Evolutionary conservation across 2,113 vertebrate species (phyloP).

Genomic region (Sebastes fasciatus): DNA sequence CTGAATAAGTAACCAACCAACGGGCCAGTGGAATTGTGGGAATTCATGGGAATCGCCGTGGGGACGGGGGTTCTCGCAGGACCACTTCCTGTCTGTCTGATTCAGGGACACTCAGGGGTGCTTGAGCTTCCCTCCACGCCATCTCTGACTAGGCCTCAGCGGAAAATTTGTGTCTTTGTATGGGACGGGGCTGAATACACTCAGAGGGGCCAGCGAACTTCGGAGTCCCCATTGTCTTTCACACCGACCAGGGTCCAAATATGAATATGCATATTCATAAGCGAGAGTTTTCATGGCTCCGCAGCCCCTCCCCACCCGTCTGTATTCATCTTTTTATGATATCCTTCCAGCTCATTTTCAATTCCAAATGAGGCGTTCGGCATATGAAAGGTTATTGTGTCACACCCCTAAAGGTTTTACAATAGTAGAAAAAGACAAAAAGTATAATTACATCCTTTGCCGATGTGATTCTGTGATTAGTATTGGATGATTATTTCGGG

Average conservation of each 20-base stretch:
- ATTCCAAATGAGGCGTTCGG: conserved; percentile 73
- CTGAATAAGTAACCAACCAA: conserved; percentile 84
- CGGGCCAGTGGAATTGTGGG: conserved; percentile 80
- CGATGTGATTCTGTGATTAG: conserved; percentile 89
- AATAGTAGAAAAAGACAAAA: conserved; percentile 86
- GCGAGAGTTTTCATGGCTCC: conserved; percentile 61
- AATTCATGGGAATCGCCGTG: conserved; percentile 84
- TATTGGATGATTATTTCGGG: conserved; percentile 83
- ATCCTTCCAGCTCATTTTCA: conserved; percentile 76
- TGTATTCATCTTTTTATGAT: conserved; percentile 80
- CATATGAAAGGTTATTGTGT: conserved; percentile 84
- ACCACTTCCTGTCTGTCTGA: conserved; percentile 84
- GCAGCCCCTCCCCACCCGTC: conserved; percentile 39
- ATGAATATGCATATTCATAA: conserved; percentile 87
- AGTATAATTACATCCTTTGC: conserved; percentile 92
- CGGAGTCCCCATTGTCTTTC: conserved; percentile 78
- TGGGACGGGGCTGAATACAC: conserved; percentile 71
- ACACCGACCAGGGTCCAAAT: conserved; percentile 73
- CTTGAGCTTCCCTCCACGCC: conserved; percentile 67
- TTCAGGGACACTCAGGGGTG: conserved; percentile 82
- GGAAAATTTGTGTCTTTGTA: conserved; percentile 83
- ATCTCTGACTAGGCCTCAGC: conserved; percentile 77
- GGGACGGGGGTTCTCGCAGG: conserved; percentile 74
- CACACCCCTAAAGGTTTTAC: conserved; percentile 86
- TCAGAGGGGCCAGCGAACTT: conserved; percentile 77